Evolutionary conservation across 2,888 invertebrate genomes (phyloP).

Genomic region (Noctua pronuba): DNA sequence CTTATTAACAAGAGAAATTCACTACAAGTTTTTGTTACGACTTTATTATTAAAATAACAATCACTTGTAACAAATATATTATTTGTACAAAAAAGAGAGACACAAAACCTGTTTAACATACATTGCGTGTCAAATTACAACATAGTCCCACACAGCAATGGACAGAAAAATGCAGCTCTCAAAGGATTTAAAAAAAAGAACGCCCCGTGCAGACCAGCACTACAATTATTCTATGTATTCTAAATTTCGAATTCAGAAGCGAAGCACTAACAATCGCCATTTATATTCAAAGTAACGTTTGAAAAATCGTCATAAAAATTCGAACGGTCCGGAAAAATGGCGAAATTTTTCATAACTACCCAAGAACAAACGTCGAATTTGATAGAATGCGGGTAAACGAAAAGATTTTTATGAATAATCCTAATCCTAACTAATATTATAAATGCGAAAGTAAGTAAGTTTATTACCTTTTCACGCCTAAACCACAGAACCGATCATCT

Average conservation of each 20-base stretch:
- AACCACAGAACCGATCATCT: no score
- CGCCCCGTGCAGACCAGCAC: not conserved
- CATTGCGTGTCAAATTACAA: conserved; percentile 13
- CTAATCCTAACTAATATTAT: no score
- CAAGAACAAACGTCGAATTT: not conserved
- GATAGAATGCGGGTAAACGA: not conserved
- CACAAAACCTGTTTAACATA: not conserved
- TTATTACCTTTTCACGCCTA: no score
- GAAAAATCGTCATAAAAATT: conserved; percentile 56
- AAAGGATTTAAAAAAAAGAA: conserved; percentile 9
- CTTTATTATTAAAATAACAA: not conserved
- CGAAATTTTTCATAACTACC: conserved; percentile 4
- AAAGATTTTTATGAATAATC: not conserved
- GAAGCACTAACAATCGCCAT: conserved; percentile 51
- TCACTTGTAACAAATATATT: not conserved
- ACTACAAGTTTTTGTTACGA: no score
- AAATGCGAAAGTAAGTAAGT: no score
- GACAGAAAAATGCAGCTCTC: conserved; percentile 6
- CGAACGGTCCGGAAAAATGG: conserved; percentile 22
- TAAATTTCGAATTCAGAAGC: conserved; percentile 43
- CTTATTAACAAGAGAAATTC: not conserved
- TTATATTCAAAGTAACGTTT: conserved; percentile 57
- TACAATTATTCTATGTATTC: conserved; percentile 59
- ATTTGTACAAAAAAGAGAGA: not conserved
- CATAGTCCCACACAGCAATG: not conserved